These are phyloP conservation scores for Drosophila pseudotalamancana DNA, from an alignment of 2,888 invertebrate species.

Conservation along the genomic window DNA sequence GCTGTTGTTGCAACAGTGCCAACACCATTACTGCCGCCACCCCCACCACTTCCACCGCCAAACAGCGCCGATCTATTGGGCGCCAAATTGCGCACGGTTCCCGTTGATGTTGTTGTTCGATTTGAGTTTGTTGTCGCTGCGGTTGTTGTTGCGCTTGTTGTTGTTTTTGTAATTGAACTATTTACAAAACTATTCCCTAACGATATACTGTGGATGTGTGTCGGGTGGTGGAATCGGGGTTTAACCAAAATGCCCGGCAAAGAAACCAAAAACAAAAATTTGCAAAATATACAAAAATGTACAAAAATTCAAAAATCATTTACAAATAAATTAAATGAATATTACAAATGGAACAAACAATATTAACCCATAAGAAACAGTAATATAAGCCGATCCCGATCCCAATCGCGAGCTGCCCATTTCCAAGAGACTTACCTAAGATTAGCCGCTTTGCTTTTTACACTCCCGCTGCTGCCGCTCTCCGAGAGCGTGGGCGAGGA, in stretches of 20 bases:
- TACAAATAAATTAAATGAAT: conserved; percentile 7
- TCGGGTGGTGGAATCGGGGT: conserved; percentile 22
- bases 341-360: conserved; percentile 3
- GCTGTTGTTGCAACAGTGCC: conserved; percentile 16
- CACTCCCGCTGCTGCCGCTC: conserved; percentile 79
- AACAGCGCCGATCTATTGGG: conserved; percentile 84
- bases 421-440: conserved; percentile 77
- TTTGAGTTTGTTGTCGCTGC: conserved; percentile 27
- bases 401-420: background rate
- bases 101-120: conserved; percentile 45
- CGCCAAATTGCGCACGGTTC: conserved; percentile 73
- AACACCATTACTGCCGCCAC: conserved; percentile 29
- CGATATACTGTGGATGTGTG: conserved; percentile 80
- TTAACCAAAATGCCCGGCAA: conserved; percentile 61
- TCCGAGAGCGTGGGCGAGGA: conserved; percentile 82
- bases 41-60: conserved; percentile 53
- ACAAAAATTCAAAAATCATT: conserved; percentile 22
- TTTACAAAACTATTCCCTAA: conserved; percentile 84
- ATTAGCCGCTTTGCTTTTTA: conserved; percentile 83
- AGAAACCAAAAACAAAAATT: conserved; percentile 55
- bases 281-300: conserved; percentile 30
- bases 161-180: conserved; percentile 80
- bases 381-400: conserved; percentile 1
- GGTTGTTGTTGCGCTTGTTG: conserved; percentile 48
- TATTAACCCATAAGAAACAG: conserved; percentile 2